Evolutionary conservation across 2,113 vertebrate genomes (phyloP), one percentile per base, ranked within the genome.

Genomic region (Amazona guildingii): DNA sequence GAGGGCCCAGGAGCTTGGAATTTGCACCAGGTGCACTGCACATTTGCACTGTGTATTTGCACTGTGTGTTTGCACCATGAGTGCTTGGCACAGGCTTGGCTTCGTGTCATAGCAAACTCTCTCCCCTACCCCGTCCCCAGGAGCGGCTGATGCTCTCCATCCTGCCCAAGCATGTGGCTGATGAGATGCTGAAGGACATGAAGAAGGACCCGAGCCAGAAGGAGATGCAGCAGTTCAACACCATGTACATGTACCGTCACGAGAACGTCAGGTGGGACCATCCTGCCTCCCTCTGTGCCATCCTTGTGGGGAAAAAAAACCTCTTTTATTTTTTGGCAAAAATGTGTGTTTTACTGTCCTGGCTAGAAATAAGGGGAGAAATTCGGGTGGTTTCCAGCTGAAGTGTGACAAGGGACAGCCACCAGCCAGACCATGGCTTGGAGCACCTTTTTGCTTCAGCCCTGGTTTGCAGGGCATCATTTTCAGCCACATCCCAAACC

Each of bases 191-290:
- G 62, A 99, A 99, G 96, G 99, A 99, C 85, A 99, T 99, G 99
- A 99, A 99, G 98, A 99, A 99, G 70, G 99, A 98, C 49, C 98
- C 98, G 24, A 98, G 98, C 93, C 98, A 99, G 97, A 98, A 98
- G 44, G 99, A 99, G 85, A 98, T 98, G 97, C 99, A 99, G 97
- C 99, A 99, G 97, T 99, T 99, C 96, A 99, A 99, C 98, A 99
- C 99, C 96, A 99, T 99, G 99, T 99, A 99, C 98, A 99, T 99
- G 99, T 99, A 99, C 93, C 98, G 99, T 2, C 99, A 99, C 3
- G 99, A 99, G 98, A 99, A 99, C 1, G 99, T 99, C 98, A 99
- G 99, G 99, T 99, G 33, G 2, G 17, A 15, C 25, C 9, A 0
- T 7, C 25, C 52, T 1, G 2, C 23, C 8, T 23, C 10, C 23